Conservation (phyloP, 1,140 invertebrate genomes). For the Drosophila leontia region DNA sequence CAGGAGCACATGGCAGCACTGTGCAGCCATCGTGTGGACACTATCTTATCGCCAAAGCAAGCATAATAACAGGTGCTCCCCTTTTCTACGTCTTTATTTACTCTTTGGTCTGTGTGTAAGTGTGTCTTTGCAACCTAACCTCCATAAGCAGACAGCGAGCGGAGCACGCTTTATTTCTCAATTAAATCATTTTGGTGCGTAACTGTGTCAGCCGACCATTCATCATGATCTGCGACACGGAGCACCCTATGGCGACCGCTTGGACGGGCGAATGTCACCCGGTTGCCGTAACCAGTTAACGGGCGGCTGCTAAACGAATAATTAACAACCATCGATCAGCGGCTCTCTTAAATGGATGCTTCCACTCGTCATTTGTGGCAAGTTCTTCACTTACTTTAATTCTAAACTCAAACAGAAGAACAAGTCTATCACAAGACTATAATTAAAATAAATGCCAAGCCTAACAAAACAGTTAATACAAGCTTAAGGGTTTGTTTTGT, state of each 20-base stretch:
- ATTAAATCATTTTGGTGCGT: constrained; percentile 55
- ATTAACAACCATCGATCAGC: constrained; percentile 27
- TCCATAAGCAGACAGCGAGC: constrained; percentile 28
- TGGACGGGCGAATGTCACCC: constrained; percentile 13
- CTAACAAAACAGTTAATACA: neutral
- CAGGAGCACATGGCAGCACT: constrained; percentile 34
- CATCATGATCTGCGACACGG: constrained; percentile 10
- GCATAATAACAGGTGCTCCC: constrained; percentile 50
- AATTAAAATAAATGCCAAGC: neutral
- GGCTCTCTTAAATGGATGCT: constrained; percentile 16
- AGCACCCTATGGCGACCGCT: constrained; percentile 6
- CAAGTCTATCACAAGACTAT: neutral
- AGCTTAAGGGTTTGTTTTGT: neutral
- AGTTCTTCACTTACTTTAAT: neutral
- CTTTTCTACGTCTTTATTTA: constrained; percentile 24
- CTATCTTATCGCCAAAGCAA: constrained; percentile 48
- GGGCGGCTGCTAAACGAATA: constrained; percentile 22
- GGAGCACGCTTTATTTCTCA: constrained; percentile 40
- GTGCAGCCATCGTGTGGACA: constrained; percentile 8
- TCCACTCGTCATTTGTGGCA: neutral
- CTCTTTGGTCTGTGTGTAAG: constrained; percentile 2
- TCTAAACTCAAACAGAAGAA: neutral
- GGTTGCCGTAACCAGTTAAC: constrained; percentile 24
- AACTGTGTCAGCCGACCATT: constrained; percentile 55
- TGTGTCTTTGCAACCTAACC: constrained; percentile 40